These are phyloP conservation scores for Mohoua ochrocephala DNA, from an alignment of 2,113 vertebrate genomes.

Conservation along the genomic window DNA sequence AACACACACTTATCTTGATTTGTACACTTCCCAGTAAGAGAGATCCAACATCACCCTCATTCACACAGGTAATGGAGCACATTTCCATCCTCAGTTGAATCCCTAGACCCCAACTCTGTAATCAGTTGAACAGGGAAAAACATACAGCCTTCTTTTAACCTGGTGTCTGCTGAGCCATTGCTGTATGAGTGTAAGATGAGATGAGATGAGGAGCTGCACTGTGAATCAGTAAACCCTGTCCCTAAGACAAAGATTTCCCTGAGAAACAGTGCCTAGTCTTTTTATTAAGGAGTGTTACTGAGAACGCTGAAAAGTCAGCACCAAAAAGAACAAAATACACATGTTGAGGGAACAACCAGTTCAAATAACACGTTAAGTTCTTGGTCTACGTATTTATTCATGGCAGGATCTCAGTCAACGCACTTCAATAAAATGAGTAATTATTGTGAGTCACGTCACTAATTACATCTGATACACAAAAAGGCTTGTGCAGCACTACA, in stretches of 20 bases:
- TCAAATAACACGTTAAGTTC: background rate
- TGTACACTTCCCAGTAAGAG: background rate
- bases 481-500: slow-evolving; percentile 10
- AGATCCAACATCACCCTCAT: background rate
- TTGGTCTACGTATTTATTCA: slow-evolving; percentile 1
- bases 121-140: background rate
- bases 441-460: slow-evolving; percentile 26
- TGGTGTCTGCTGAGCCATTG: background rate
- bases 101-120: background rate
- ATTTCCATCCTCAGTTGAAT: background rate
- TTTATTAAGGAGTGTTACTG: background rate
- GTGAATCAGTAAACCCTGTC: background rate
- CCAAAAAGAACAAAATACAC: background rate
- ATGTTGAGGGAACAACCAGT: background rate
- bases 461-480: slow-evolving; percentile 28
- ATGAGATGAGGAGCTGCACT: background rate
- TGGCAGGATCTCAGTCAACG: slow-evolving; percentile 22
- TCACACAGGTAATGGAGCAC: background rate
- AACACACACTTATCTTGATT: background rate
- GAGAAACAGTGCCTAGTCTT: background rate
- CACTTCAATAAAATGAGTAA: slow-evolving; percentile 42
- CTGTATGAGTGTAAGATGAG: background rate
- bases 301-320: background rate
- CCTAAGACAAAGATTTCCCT: background rate
- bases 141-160: background rate